Percentiles rank a stretch among this genome's conserved stretches.
phyloP scores from a whole-genome alignment of 2,888 invertebrate genomes.

The Lamellibrachia satsuma region DNA sequence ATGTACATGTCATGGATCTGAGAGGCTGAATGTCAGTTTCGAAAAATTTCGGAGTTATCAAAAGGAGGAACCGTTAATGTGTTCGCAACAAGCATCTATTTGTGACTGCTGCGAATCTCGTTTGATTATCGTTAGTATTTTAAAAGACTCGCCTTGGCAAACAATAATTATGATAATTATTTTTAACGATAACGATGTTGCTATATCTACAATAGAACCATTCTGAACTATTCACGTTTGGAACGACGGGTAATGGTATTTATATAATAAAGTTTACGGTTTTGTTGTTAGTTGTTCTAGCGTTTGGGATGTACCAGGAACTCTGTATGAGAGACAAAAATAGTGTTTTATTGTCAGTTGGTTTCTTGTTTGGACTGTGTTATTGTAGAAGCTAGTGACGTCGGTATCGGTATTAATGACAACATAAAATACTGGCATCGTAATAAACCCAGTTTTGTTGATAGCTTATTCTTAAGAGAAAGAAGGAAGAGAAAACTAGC shows the following conservation, averaged over 20 bases:
- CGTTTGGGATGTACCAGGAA: no score
- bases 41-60: not conserved
- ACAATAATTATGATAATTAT: not conserved
- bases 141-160: not conserved
- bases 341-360: no score
- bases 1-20: not conserved
- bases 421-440: no score
- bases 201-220: not conserved
- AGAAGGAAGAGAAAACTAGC: no score
- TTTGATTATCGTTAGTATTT: constrained; percentile 82
- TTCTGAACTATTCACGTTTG: not conserved
- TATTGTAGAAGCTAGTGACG: no score
- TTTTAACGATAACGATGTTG: not conserved
- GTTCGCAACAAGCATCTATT: not conserved
- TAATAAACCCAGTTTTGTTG: no score
- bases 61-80: not conserved
- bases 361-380: no score
- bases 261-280: no score
- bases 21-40: not conserved
- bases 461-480: no score
- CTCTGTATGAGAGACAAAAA: no score
- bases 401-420: no score
- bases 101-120: not conserved
- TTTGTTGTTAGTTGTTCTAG: no score
- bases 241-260: not conserved